Conservation (phyloP, 1,140 invertebrate genomes). For the Leucophenga varia region DNA sequence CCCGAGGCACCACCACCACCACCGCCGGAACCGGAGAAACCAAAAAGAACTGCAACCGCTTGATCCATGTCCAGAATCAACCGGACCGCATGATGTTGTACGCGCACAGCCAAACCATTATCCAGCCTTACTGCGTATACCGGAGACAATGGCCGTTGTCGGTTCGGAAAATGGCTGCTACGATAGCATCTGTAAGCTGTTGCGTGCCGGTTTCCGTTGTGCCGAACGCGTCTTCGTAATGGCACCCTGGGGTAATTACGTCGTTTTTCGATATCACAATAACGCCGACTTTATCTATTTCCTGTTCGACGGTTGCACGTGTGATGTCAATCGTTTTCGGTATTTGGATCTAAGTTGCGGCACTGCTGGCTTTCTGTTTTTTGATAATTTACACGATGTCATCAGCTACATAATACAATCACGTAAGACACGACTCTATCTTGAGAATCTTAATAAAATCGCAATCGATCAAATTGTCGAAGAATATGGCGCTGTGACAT, state of each 20-base stretch:
- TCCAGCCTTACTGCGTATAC: conserved; percentile 39
- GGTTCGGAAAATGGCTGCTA: conserved; percentile 52
- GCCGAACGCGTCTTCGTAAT: conserved; percentile 49
- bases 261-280: conserved; percentile 45
- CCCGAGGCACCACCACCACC: conserved; percentile 23
- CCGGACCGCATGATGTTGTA: conserved; percentile 31
- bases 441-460: conserved; percentile 44
- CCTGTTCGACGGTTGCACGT: conserved; percentile 49
- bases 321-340: conserved; percentile 48
- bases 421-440: conserved; percentile 38
- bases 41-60: conserved; percentile 34
- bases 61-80: conserved; percentile 35
- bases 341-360: conserved; percentile 48
- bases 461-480: conserved; percentile 45
- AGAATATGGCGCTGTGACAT: conserved; percentile 43
- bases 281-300: conserved; percentile 43
- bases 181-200: conserved; percentile 48
- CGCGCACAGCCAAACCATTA: conserved; percentile 47
- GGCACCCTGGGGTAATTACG: conserved; percentile 54
- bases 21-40: conserved; percentile 25
- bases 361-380: conserved; percentile 46
- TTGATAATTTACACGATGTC: conserved; percentile 40
- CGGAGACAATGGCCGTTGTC: conserved; percentile 50
- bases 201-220: conserved; percentile 47
- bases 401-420: conserved; percentile 50